Conservation (phyloP, 2,888 invertebrate species). For the Callimorpha dominula region DNA sequence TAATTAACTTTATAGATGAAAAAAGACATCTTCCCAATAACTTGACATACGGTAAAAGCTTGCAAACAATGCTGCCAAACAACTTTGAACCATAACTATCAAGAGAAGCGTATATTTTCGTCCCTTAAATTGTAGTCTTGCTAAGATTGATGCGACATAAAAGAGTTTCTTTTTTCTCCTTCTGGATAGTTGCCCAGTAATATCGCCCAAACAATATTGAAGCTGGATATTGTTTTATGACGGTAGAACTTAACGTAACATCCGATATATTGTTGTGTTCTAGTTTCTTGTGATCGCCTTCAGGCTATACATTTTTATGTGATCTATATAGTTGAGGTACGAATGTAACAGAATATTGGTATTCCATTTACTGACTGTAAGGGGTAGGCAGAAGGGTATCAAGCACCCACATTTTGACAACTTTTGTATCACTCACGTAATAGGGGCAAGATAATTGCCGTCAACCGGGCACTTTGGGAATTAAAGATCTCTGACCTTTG, state of each 20-base stretch:
- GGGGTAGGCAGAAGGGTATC: no score
- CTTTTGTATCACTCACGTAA: no score
- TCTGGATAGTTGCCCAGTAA: slow-evolving; percentile 33
- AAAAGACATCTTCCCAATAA: slow-evolving; percentile 32
- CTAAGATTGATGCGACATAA: slow-evolving; percentile 45
- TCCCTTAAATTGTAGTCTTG: not conserved
- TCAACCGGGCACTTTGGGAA: no score
- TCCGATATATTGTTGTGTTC: slow-evolving; percentile 29
- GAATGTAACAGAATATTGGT: not conserved
- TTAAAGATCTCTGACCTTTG: no score
- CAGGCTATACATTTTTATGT: slow-evolving; percentile 21
- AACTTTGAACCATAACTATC: slow-evolving; percentile 15
- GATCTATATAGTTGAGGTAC: not conserved
- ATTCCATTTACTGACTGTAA: not conserved
- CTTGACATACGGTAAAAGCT: slow-evolving; percentile 27
- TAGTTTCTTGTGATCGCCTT: slow-evolving; percentile 27
- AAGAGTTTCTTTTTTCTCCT: slow-evolving; percentile 30
- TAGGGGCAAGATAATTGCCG: no score
- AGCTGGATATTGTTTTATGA: slow-evolving; percentile 47
- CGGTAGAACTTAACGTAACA: slow-evolving; percentile 32
- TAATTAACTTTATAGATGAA: slow-evolving; percentile 35
- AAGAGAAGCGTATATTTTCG: slow-evolving; percentile 18
- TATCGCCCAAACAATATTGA: slow-evolving; percentile 49
- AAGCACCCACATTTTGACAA: no score
- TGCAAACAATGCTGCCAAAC: not conserved